Conservation (phyloP, 1,140 invertebrate genomes). For the Scaptomyza pallida region DNA sequence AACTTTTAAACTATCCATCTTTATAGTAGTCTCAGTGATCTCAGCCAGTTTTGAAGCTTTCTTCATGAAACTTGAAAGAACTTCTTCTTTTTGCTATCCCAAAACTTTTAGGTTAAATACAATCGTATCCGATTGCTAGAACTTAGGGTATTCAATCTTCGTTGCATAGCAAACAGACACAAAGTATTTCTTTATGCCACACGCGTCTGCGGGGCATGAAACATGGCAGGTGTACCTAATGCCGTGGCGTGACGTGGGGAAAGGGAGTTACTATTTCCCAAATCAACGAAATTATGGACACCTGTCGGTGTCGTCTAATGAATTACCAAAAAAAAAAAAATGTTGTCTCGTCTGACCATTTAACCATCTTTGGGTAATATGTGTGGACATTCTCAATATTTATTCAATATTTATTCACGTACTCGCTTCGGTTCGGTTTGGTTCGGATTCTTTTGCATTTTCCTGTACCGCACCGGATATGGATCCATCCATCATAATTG, state of each 20-base stretch:
- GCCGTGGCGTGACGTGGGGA: no score
- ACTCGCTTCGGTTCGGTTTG: no score
- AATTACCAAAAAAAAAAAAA: no score
- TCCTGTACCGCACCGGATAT: conserved; percentile 59
- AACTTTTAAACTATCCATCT: no score
- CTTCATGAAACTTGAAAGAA: no score
- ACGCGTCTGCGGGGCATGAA: conserved; percentile 32
- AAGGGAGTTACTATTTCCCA: conserved; percentile 58
- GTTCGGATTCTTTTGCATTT: conserved; percentile 10
- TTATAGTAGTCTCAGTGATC: no score
- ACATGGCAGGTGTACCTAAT: conserved; percentile 54
- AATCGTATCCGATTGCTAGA: not conserved
- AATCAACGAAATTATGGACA: conserved; percentile 60
- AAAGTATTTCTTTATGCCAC: conserved; percentile 37
- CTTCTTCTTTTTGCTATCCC: no score
- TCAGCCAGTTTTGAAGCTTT: no score
- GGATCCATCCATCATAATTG: conserved; percentile 58
- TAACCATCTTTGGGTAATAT: not conserved
- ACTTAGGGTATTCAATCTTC: not conserved
- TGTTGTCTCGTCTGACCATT: not conserved
- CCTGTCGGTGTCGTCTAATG: conserved; percentile 29
- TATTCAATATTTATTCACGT: conserved; percentile 28
- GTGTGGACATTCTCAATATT: not conserved
- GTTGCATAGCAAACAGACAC: not conserved
- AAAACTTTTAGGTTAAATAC: no score